Conservation (phyloP, 1,140 invertebrate genomes). For the Drosophila sechellia region DNA sequence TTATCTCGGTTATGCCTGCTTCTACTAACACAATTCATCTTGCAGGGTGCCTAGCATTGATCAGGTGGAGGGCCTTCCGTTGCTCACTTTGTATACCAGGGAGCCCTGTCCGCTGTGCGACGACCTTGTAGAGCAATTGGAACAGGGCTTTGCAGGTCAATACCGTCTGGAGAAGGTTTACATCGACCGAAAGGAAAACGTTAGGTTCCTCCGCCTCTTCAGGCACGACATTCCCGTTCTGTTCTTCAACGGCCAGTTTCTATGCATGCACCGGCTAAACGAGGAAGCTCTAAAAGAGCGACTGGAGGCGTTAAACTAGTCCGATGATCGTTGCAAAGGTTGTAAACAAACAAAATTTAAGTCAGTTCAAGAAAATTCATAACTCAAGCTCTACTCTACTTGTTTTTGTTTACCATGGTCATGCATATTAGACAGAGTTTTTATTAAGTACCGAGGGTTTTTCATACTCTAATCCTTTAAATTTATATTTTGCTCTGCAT, state of each 20-base stretch:
- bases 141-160: conserved; percentile 86
- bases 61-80: conserved; percentile 63
- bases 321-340: background rate
- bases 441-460: no score
- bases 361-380: no score
- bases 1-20: background rate
- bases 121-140: conserved; percentile 89
- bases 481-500: no score
- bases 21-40: background rate
- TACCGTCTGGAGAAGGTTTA: conserved; percentile 90
- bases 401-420: no score
- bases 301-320: conserved; percentile 59
- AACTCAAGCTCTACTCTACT: no score
- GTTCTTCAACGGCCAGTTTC: conserved; percentile 92
- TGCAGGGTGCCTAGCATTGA: conserved; percentile 39
- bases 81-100: conserved; percentile 92
- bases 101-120: conserved; percentile 93
- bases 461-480: no score
- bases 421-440: no score
- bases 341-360: no score
- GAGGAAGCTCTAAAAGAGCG: conserved; percentile 85
- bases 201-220: conserved; percentile 90
- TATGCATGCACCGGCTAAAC: conserved; percentile 93
- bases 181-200: conserved; percentile 90
- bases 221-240: conserved; percentile 94